phyloP scores from a whole-genome alignment of 2,113 vertebrate genomes.

The Amphiprion percula region DNA sequence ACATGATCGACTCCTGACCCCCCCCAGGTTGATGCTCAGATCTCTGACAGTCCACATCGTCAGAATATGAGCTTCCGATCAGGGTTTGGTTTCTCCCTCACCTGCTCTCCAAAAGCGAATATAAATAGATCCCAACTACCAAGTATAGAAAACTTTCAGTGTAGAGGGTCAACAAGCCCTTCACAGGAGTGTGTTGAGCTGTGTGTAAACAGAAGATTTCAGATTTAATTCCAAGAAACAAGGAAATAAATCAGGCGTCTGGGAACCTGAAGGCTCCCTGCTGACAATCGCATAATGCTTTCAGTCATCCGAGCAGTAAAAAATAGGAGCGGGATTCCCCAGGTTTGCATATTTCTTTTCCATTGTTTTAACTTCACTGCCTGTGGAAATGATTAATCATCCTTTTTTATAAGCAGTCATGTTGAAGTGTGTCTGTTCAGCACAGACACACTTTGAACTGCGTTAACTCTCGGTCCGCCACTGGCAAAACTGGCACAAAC shows the following conservation, averaged over 20 bases:
- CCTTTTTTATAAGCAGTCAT: neutral
- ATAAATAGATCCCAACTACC: conserved; percentile 35
- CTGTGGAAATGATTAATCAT: conserved; percentile 24
- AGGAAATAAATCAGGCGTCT: neutral
- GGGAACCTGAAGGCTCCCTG: neutral
- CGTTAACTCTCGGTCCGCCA: neutral
- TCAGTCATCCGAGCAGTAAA: neutral
- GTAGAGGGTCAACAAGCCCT: conserved; percentile 6
- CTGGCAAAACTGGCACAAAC: conserved; percentile 19
- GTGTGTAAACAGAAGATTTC: neutral
- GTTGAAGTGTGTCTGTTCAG: conserved; percentile 5
- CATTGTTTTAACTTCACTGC: neutral
- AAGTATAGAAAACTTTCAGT: conserved; percentile 25
- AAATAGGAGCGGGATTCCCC: conserved; percentile 3
- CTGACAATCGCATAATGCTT: neutral
- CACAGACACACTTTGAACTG: conserved; percentile 15
- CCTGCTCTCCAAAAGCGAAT: conserved; percentile 4
- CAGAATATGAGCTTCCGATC: conserved; percentile 58
- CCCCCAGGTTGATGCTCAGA: conserved; percentile 11
- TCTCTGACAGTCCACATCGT: neutral
- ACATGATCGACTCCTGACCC: conserved; percentile 30
- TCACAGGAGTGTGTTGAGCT: neutral
- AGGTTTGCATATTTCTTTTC: neutral
- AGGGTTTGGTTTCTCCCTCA: conserved; percentile 30
- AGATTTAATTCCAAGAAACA: neutral